Percentiles rank a stretch among this genome's conserved stretches.
phyloP scores from a whole-genome alignment of 2,797 vertebrate species.

The Anniella stebbinsi region DNA sequence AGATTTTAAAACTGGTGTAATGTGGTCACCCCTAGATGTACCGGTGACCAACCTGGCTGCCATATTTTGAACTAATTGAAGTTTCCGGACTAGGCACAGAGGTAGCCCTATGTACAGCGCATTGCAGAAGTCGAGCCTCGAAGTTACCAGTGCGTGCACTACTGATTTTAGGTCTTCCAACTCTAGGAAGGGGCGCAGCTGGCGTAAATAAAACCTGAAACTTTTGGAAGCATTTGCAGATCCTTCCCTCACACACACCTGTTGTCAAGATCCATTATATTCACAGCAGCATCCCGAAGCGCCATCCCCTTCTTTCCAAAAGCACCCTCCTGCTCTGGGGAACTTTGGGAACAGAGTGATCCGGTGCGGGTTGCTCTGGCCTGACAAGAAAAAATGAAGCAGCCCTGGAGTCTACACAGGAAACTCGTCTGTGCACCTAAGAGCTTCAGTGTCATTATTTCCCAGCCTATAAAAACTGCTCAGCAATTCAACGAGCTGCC shows the following conservation, averaged over 20 bases:
- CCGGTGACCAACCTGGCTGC: too few relatives aligned
- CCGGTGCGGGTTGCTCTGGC: neutral
- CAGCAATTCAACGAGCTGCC: constrained; percentile 9
- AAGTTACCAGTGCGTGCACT: too few relatives aligned
- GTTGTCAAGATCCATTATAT: neutral
- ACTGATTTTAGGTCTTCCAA: too few relatives aligned
- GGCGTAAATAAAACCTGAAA: neutral
- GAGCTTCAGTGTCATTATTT: neutral
- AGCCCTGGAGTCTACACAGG: neutral
- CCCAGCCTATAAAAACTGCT: constrained; percentile 1
- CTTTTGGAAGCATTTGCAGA: neutral
- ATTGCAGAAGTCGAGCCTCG: too few relatives aligned
- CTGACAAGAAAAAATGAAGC: neutral
- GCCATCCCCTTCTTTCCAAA: neutral
- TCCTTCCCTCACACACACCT: neutral
- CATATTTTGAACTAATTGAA: too few relatives aligned
- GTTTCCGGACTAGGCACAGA: too few relatives aligned
- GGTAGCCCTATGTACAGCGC: too few relatives aligned
- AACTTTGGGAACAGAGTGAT: neutral
- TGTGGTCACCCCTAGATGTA: too few relatives aligned
- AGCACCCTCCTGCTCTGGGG: too few relatives aligned
- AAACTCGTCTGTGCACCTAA: neutral
- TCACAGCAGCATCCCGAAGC: neutral
- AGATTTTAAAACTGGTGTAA: too few relatives aligned
- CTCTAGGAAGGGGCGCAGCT: too few relatives aligned